Evolutionary conservation across 2,888 invertebrate species (phyloP).

Genomic region (Volucella inanis): DNA sequence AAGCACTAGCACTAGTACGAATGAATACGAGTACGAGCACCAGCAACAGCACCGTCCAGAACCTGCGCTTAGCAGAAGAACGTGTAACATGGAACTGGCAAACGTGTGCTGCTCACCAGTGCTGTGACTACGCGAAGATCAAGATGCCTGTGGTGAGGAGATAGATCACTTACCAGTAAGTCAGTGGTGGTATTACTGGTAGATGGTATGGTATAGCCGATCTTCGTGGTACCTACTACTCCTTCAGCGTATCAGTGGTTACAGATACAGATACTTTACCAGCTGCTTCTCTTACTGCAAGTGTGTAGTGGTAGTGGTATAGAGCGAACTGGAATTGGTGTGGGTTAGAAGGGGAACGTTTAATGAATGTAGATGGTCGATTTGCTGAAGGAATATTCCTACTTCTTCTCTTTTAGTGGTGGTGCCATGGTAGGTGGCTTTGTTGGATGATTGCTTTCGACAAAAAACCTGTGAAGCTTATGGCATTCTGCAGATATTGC

Average conservation of each 20-base stretch:
- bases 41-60: neutral
- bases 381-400: slow-evolving; percentile 53
- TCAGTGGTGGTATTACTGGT: slow-evolving; percentile 16
- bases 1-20: too few species aligned
- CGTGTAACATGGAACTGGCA: slow-evolving; percentile 6
- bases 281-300: slow-evolving; percentile 1
- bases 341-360: slow-evolving; percentile 73
- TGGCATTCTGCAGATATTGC: slow-evolving; percentile 73
- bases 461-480: slow-evolving; percentile 66
- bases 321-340: slow-evolving; percentile 27
- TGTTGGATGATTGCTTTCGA: slow-evolving; percentile 48
- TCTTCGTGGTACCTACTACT: neutral
- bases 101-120: slow-evolving; percentile 29
- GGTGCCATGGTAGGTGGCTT: slow-evolving; percentile 48
- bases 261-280: too few species aligned
- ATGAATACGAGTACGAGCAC: neutral
- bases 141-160: slow-evolving; percentile 39
- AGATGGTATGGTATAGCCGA: neutral
- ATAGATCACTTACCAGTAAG: slow-evolving; percentile 25
- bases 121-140: neutral
- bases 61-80: too few species aligned
- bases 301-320: slow-evolving; percentile 23
- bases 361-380: slow-evolving; percentile 62
- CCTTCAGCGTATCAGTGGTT: slow-evolving; percentile 33
- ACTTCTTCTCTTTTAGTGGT: slow-evolving; percentile 30